Base-by-base conservation (phyloP, 2,797 vertebrate species). In the Dryobates pubescens region DNA sequence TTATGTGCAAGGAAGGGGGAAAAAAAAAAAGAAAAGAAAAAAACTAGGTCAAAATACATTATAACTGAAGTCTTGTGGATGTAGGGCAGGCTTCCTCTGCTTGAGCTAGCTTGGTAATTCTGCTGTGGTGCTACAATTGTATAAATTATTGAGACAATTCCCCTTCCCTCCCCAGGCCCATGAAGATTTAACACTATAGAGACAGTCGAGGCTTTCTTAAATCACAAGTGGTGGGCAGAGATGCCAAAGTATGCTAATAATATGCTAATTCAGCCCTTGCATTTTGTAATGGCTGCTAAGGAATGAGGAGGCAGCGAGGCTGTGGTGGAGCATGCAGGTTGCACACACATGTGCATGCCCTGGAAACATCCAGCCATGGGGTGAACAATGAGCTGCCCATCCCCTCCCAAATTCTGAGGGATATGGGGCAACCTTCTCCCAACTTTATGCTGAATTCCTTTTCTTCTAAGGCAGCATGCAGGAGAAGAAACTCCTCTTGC, bases 71-170 rank as follows among this genome's bases (percentile, higher is more conserved):
- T 49, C n/a, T 97, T 97, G 97, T 96, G 97, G 97, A 97, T 98
- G 96, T 97, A 97, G 96, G 96, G 96, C 97, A 98, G 98, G 96
- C 97, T 97, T 97, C 92, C 94, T 97, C 96, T 97, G 96, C 90
- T 72, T 77, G 79, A 91, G 90, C 93, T 57, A 9, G 49, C 78
- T 95, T 81, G 76, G 73, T 75, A 62, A 47, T 77, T 85, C 63
- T 92, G 75, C 82, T 49, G 41, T 81, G 51, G 86, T 56, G 78
- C 83, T 88, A 90, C 59, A 95, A 89, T 77, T 84, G 43, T 72
- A 47, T 89, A 88, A 87, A 96, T 89, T 90, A 86, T 80, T 93
- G 92, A 96, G 79, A 73, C 32, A 86, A 72, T 90, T 86, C 41
- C 41, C 38, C 34, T 86, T 53, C 23, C 47, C 41, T 91, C 29